Conservation (phyloP, 2,888 invertebrate species). For the Geophilus truncorum region DNA sequence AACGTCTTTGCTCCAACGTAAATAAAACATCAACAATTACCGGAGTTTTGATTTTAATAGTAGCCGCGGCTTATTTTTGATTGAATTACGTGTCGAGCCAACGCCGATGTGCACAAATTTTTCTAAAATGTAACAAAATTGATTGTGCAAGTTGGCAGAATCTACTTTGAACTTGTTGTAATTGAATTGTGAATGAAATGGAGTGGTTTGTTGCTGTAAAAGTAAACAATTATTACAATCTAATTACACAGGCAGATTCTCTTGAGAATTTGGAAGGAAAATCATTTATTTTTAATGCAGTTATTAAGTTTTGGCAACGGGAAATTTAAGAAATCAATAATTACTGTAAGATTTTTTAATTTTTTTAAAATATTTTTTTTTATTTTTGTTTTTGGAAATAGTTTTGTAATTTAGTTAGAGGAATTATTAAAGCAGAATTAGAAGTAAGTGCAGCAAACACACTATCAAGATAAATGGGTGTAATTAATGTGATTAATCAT, state of each 20-base stretch:
- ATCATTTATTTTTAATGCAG: conserved; percentile 18
- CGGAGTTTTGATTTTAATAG: not conserved
- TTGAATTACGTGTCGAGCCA: too few species aligned
- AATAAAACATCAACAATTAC: not conserved
- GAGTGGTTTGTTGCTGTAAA: not conserved
- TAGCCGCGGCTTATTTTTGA: too few species aligned
- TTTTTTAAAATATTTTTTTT: not conserved
- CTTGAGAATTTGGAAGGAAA: not conserved
- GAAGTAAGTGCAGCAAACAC: not conserved
- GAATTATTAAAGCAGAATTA: not conserved
- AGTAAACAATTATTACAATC: not conserved
- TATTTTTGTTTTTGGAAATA: not conserved
- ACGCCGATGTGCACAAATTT: too few species aligned
- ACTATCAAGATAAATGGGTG: conserved; percentile 3
- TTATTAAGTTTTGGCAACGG: not conserved
- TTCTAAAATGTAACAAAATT: too few species aligned
- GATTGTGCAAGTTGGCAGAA: too few species aligned
- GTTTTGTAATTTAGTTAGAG: not conserved
- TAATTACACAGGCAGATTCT: not conserved
- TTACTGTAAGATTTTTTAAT: too few species aligned
- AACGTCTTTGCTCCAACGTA: not conserved
- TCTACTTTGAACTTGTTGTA: too few species aligned
- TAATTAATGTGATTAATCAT: conserved; percentile 21
- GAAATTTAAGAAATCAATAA: not conserved
- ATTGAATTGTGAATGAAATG: conserved; percentile 7